Evolutionary conservation across 2,113 vertebrate genomes (phyloP).

Genomic region (Rhinoderma darwinii): DNA sequence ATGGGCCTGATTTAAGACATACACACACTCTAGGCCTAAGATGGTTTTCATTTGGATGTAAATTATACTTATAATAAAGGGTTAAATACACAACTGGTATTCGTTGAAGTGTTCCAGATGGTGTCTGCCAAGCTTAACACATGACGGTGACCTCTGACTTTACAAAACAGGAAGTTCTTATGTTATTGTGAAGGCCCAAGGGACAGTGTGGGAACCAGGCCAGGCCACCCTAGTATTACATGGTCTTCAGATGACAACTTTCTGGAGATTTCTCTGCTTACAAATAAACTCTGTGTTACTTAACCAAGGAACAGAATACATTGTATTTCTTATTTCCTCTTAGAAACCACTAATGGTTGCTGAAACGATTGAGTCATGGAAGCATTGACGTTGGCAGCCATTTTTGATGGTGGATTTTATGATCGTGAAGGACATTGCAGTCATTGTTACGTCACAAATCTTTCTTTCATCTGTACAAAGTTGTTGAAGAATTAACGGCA

Average conservation of each 20-base stretch:
- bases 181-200: slow-evolving; percentile 57
- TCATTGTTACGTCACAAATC: background rate
- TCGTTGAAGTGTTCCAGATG: slow-evolving; percentile 49
- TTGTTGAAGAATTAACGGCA: background rate
- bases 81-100: slow-evolving; percentile 28
- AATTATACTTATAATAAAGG: slow-evolving; percentile 14
- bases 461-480: background rate
- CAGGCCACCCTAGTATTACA: slow-evolving; percentile 44
- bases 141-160: slow-evolving; percentile 54
- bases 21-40: background rate
- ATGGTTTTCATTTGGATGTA: slow-evolving; percentile 28
- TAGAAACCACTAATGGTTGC: slow-evolving; percentile 7
- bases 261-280: slow-evolving; percentile 3
- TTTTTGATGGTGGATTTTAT: background rate
- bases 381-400: background rate
- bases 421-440: background rate
- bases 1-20: background rate
- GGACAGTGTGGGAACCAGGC: slow-evolving; percentile 22
- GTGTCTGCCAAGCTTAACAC: slow-evolving; percentile 49
- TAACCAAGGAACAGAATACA: background rate
- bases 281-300: background rate
- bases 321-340: background rate
- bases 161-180: slow-evolving; percentile 60
- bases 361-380: background rate
- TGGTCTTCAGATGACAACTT: slow-evolving; percentile 31